phyloP scores from a whole-genome alignment of 1,140 invertebrate genomes.

The Lasioglossum albipes region DNA sequence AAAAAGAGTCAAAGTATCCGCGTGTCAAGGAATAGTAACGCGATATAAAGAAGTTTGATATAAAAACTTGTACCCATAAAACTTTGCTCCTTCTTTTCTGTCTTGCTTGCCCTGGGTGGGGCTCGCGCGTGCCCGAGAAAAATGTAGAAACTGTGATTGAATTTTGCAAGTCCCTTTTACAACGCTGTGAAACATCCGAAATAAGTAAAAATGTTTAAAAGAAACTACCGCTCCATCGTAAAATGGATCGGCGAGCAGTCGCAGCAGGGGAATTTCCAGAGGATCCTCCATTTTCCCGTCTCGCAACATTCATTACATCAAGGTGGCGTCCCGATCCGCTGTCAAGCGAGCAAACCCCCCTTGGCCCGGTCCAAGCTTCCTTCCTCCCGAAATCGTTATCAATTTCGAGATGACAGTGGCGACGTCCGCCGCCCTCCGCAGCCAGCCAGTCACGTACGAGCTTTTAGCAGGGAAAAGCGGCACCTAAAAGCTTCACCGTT shows the following conservation, averaged over 20 bases:
- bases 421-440: background rate
- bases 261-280: too few relatives aligned
- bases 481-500: constrained; percentile 7
- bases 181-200: too few relatives aligned
- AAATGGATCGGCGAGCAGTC: too few relatives aligned
- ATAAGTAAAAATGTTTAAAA: too few relatives aligned
- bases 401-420: constrained; percentile 8
- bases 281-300: too few relatives aligned
- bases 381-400: background rate
- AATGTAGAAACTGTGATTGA: constrained; percentile 1
- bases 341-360: too few relatives aligned
- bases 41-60: background rate
- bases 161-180: background rate
- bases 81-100: background rate
- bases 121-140: background rate
- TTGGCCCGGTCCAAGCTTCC: background rate
- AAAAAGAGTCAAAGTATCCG: background rate
- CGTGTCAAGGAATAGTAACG: background rate
- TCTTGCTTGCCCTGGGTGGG: too few relatives aligned
- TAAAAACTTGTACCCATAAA: background rate
- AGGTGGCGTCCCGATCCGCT: too few relatives aligned
- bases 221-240: too few relatives aligned
- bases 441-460: constrained; percentile 11
- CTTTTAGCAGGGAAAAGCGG: constrained; percentile 17
- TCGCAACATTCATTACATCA: too few relatives aligned